A percentile compares a stretch with the other conserved stretches of the same genome.
phyloP scores from a whole-genome alignment of 2,797 vertebrate species.

The Poecilia velifera region DNA sequence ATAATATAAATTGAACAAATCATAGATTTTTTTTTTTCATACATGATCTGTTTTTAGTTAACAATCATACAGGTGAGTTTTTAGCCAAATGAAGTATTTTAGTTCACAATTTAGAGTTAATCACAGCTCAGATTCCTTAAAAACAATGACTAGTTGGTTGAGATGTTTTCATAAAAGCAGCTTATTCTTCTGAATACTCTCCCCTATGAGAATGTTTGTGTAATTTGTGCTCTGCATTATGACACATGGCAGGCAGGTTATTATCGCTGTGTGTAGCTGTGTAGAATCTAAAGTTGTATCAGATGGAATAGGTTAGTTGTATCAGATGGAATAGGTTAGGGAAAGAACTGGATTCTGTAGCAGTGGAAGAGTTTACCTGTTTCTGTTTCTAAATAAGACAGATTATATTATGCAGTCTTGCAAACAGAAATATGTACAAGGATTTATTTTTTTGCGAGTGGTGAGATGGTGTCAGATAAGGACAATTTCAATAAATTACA shows the following conservation, averaged over 20 bases:
- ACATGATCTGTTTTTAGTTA: not conserved
- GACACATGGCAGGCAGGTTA: not conserved
- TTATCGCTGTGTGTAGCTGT: not conserved
- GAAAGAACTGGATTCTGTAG: not conserved
- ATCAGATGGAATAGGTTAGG: not conserved
- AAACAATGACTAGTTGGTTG: not conserved
- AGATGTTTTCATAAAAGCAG: not conserved
- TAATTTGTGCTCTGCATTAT: not conserved
- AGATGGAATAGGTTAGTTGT: not conserved
- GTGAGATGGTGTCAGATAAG: not conserved
- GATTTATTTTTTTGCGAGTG: not conserved
- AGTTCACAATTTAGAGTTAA: not conserved
- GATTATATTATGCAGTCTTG: not conserved
- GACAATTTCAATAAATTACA: not conserved
- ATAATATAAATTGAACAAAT: not conserved
- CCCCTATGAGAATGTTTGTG: too few relatives aligned
- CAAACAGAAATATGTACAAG: not conserved
- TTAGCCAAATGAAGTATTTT: not conserved
- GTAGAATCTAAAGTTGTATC: not conserved
- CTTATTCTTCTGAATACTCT: not conserved
- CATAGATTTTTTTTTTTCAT: not conserved
- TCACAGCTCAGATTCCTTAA: not conserved
- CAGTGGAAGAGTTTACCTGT: not conserved
- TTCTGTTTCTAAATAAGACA: not conserved
- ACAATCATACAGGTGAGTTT: not conserved